These are phyloP conservation scores for Patagioenas fasciata DNA, from an alignment of 2,113 vertebrate species.

Conservation along the genomic window DNA sequence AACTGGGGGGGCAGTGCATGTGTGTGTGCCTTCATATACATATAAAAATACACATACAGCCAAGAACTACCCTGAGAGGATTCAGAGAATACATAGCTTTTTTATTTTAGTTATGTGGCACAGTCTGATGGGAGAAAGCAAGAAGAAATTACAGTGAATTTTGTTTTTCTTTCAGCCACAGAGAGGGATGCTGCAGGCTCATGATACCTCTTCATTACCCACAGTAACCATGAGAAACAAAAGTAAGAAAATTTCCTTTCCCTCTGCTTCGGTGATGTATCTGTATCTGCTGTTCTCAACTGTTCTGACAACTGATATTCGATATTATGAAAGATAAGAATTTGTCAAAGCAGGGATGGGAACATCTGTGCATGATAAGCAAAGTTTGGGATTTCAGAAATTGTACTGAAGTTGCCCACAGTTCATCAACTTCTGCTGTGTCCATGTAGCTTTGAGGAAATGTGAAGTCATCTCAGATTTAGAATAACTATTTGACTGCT, in stretches of 20 bases:
- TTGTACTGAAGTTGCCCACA: background rate
- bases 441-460: background rate
- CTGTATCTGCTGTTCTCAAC: background rate
- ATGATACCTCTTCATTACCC: slow-evolving; percentile 83
- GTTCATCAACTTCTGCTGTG: background rate
- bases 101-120: background rate
- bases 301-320: background rate
- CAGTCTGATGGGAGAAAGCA: background rate
- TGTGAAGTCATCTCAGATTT: background rate
- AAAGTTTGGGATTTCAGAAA: background rate
- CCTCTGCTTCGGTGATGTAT: background rate
- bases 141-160: background rate
- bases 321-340: background rate
- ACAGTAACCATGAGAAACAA: slow-evolving; percentile 91
- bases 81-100: background rate
- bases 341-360: background rate
- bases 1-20: accelerated
- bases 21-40: background rate
- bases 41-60: background rate
- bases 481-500: background rate
- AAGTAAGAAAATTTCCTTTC: slow-evolving; percentile 72
- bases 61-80: background rate
- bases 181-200: slow-evolving; percentile 78
- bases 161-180: slow-evolving; percentile 77
- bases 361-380: background rate